Evolutionary conservation across 2,797 vertebrate genomes (phyloP), one percentile per base, ranked within the genome.

Genomic region (Pantherophis alleghaniensis): DNA sequence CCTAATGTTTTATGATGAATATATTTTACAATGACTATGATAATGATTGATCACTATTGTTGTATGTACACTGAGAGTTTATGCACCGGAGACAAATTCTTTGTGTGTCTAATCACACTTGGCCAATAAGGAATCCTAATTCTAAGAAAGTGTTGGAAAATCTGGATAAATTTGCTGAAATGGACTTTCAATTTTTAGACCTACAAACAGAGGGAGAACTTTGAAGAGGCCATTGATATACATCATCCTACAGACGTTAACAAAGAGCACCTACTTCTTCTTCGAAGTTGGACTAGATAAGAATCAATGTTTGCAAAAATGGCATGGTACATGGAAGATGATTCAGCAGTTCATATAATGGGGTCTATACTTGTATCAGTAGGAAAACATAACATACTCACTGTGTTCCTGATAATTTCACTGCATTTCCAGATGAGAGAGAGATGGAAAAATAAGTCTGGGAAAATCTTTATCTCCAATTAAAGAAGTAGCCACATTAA

Each of bases 401-500:
- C 87, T 7, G 55, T 9, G 53, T 51, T 53, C 4, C 86, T 89
- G 42, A 88, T 88, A 60, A 24, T 94, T 94, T 93, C 91, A 90
- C 92, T 93, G 47, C 10, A 89, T 87, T 92, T 94, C 89, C 61
- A 87, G 28, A 59, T 91, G 91, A 63, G 95, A 94, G 63, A 96
- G 93, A 94, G 37, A 37, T 7, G 63, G 88, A 74, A 94, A 94
- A 93, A 66, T 89, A 91, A 95, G 93, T 94, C 94, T 96, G 37
- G 4, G 22, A 16, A 22, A 4, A 28, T 1, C 92, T 94, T 95
- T 96, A 92, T 24, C 93, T 90, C 37, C 92, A 88, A 10, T 88
- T 53, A n/a, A 95, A 94, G 47, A 91, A 93, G 92, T 88, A 89
- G 55, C 59, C 91, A 87, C 93, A 93, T 94, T 93, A 95, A 95